These are phyloP conservation scores for Drosophila pachea DNA, from an alignment of 1,140 invertebrate species.

Conservation along the genomic window DNA sequence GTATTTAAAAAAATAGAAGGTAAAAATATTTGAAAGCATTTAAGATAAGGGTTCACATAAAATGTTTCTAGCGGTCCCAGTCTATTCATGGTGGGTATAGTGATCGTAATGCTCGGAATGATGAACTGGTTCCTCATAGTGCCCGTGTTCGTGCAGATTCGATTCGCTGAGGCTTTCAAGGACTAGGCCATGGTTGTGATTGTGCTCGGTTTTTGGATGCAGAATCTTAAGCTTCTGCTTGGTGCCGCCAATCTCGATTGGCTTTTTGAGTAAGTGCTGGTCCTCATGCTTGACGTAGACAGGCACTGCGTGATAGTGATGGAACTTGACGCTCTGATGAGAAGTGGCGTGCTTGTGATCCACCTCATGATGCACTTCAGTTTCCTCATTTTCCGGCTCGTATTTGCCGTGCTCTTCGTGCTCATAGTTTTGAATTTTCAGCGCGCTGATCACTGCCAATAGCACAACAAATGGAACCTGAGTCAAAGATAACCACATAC, in stretches of 20 bases:
- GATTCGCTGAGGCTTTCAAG: conserved; percentile 81
- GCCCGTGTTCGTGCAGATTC: conserved; percentile 80
- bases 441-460: conserved; percentile 41
- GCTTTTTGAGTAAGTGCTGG: conserved; percentile 82
- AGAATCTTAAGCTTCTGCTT: conserved; percentile 82
- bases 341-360: conserved; percentile 83
- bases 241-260: conserved; percentile 82
- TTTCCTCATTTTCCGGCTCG: conserved; percentile 80
- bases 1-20: no score
- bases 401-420: conserved; percentile 61
- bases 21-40: conserved; percentile 48
- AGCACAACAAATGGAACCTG: conserved; percentile 62
- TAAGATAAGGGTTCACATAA: conserved; percentile 39
- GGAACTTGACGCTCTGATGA: conserved; percentile 83
- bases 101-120: conserved; percentile 72
- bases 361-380: conserved; percentile 81
- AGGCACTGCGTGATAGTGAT: conserved; percentile 83
- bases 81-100: conserved; percentile 69
- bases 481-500: conserved; percentile 3
- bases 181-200: conserved; percentile 81
- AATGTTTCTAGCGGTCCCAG: background rate
- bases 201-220: conserved; percentile 81
- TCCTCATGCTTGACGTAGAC: conserved; percentile 84
- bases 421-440: conserved; percentile 71
- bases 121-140: conserved; percentile 75